Evolutionary conservation across 2,888 invertebrate species (phyloP), one percentile per base, ranked within the genome.

Genomic region (Podotricha telesiphe): DNA sequence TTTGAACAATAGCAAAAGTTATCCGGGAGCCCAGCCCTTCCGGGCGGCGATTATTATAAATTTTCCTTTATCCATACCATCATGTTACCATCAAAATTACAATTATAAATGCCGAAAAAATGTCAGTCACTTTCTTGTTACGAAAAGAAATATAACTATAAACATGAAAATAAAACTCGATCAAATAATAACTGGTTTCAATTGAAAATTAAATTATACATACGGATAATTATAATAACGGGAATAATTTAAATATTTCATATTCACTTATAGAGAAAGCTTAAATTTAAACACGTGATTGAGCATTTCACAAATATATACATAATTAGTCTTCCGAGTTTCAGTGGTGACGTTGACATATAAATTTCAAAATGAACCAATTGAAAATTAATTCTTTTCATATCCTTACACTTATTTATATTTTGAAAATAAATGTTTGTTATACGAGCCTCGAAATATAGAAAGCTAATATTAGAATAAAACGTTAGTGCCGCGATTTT

Each of bases 251-350:
- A 20, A 37, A 20, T 10, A 42, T 42, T 58, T 59, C 8, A 45
- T n/a, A 22, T 59, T 45, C 22, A 20, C 42, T 59, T 45, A 45
- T 45, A 59, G 11, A 59, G 45, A 45, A 59, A 45, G n/a, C 58
- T 42, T 58, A 58, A 22, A 22, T 55, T 55, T 55, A 55, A 55
- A 59, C 20, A 59, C n/a, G 22, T 59, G 59, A 45, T 59, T 59
- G 59, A 59, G 59, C 59, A 59, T 59, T 59, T 45, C n/a, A 59
- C 59, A 42, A 59, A 42, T 59, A 59, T 59, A 45, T 59, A 59
- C 59, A 59, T 45, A 45, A 10, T 45, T n/a, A 59, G 59, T 59
- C 59, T 59, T 45, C 17, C 45, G 7, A 28, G 45, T 59, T 45
- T 22, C 59, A 59, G 45, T 59, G 22, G 20, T 59, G 20, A 22